Base-by-base conservation (phyloP, 2,797 vertebrate species). In the Glyptemys insculpta region DNA sequence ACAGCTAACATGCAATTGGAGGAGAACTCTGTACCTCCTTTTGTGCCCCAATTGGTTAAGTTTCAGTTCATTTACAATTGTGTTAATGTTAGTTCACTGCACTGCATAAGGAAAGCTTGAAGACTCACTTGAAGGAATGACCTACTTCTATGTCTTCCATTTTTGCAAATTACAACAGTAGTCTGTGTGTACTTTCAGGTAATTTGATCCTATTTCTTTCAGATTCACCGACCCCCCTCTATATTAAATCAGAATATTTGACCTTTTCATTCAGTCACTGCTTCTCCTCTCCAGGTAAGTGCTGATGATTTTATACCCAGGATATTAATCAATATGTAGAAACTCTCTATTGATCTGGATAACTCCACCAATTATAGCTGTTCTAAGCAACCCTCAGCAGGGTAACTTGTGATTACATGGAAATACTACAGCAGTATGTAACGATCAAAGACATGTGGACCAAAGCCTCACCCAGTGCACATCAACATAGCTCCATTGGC, bases 321-420 rank as follows among this genome's bases (percentile, higher is more conserved):
- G 92, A 96, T 86, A 79, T 96, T 96, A 97, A 90, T 95, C 88
- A 96, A 96, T 93, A 78, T 95, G 89, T 96, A 91, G 97, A 97
- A 98, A 59, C 59, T 96, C 91, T 95, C 85, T 94, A 97, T 93
- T 97, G 95, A 96, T 96, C 96, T 93, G 91, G 90, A 97, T 97
- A 97, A 97, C 98, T 97, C 93, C 82, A 95, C 89, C 91, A 97
- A 74, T 97, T 96, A 96, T 31, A 53, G 96, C 94, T 97, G 92
- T 96, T 97, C 96, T 97, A 93, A 97, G 94, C 88, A 95, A 92
- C 88, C 44, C 89, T 97, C 92, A 91, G 68, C 91, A 96, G 94
- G 91, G 92, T 86, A 96, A 86, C 82, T 96, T 95, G 94, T 88
- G 91, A 96, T 97, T 96, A 96, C 81, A 96, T 47, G 81, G 90